phyloP scores from a whole-genome alignment of 53 echinoderm and acorn worm genomes.

The Paelopatides confundens region DNA sequence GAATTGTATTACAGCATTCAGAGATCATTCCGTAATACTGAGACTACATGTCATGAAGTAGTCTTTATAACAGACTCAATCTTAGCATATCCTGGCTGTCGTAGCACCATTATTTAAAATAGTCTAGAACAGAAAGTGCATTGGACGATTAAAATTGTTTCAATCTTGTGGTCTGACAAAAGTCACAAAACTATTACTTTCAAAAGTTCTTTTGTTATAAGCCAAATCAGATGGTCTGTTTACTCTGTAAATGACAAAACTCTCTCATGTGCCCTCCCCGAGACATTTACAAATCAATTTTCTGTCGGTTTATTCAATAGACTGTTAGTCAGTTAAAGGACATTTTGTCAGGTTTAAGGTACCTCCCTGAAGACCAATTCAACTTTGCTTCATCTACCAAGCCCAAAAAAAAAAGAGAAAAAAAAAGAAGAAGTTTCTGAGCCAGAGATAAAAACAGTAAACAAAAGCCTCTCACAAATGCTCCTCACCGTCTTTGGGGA shows the following conservation, averaged over 20 bases:
- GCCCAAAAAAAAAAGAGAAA: neutral
- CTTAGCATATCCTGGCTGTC: no score
- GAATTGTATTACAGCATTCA: no score
- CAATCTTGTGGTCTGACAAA: no score
- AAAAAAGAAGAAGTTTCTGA: neutral
- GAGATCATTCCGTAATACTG: no score
- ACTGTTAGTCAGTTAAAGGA: neutral
- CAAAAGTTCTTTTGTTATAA: neutral
- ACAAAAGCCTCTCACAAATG: slow-evolving; percentile 13
- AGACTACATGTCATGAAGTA: no score
- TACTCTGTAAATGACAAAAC: neutral
- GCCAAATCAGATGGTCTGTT: neutral
- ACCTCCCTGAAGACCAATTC: slow-evolving; percentile 40
- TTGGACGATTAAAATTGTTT: no score
- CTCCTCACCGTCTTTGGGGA: neutral
- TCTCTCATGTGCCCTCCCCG: neutral
- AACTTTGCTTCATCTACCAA: slow-evolving; percentile 27
- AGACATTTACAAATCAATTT: neutral
- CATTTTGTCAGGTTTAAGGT: neutral
- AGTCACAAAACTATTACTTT: no score
- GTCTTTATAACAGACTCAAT: no score
- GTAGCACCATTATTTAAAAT: no score
- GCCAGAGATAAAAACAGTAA: neutral
- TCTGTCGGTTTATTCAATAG: neutral
- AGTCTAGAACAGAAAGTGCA: no score